Conservation (phyloP, 1,140 invertebrate species). For the Doryteuthis pealeii region DNA sequence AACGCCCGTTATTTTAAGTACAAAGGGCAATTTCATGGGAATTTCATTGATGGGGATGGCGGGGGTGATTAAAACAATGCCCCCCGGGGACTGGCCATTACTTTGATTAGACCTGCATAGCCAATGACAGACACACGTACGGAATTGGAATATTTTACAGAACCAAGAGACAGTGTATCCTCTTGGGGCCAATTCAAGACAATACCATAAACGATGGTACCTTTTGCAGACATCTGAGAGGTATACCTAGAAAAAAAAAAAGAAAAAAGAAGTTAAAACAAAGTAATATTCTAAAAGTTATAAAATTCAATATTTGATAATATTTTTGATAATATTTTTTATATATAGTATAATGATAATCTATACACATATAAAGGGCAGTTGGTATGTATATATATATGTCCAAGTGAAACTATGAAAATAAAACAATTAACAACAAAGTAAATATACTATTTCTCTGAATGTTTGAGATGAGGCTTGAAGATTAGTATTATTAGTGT, state of each 20-base stretch:
- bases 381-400: too few relatives aligned
- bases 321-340: not conserved
- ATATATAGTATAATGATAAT: too few relatives aligned
- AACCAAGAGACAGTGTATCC: slow-evolving; percentile 22
- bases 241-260: slow-evolving; percentile 32
- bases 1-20: slow-evolving; percentile 25
- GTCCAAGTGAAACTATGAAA: too few relatives aligned
- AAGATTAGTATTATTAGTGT: too few relatives aligned
- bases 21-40: slow-evolving; percentile 37
- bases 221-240: slow-evolving; percentile 18
- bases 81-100: slow-evolving; percentile 14
- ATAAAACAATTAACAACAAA: too few relatives aligned
- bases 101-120: slow-evolving; percentile 21
- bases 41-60: slow-evolving; percentile 27
- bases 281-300: too few relatives aligned
- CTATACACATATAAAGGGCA: too few relatives aligned
- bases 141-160: slow-evolving; percentile 6
- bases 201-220: slow-evolving; percentile 32
- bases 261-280: not conserved
- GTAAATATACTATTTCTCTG: too few relatives aligned
- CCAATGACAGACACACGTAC: slow-evolving; percentile 33
- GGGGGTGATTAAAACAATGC: slow-evolving; percentile 28
- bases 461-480: too few relatives aligned
- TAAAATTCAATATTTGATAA: not conserved
- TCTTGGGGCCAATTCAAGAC: slow-evolving; percentile 31